Percentiles rank a stretch among this genome's conserved stretches.
Evolutionary conservation across 2,797 vertebrate genomes (phyloP).

Genomic region (Tenualosa ilisha): DNA sequence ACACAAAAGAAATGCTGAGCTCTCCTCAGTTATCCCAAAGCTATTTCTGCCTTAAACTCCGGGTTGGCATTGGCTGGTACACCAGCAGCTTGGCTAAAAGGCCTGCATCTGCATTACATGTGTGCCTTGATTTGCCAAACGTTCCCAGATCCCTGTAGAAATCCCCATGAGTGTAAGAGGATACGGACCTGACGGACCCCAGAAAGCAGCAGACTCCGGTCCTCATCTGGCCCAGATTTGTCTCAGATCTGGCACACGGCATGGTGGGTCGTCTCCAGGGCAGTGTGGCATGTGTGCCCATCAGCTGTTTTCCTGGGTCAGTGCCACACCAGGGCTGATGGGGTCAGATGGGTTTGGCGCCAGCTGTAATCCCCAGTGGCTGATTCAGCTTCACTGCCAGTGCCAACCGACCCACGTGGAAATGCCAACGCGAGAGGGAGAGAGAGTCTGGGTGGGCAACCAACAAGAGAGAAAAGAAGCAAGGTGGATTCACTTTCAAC

Average conservation of each 20-base stretch:
- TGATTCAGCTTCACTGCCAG: not conserved
- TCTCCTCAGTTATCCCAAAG: not conserved
- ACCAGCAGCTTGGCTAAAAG: not conserved
- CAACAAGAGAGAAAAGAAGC: no score
- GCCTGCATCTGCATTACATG: not conserved
- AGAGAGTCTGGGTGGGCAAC: no score
- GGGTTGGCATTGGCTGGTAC: not conserved
- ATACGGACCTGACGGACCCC: not conserved
- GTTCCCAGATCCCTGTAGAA: not conserved
- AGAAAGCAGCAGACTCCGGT: not conserved
- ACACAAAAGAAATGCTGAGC: not conserved
- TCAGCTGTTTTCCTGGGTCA: not conserved
- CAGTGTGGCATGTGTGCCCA: not conserved
- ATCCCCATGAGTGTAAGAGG: not conserved
- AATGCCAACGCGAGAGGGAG: not conserved
- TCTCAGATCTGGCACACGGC: not conserved
- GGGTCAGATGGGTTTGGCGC: constrained; percentile 6
- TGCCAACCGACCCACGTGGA: not conserved
- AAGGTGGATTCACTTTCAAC: no score
- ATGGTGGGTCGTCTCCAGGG: not conserved
- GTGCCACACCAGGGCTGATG: not conserved
- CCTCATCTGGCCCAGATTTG: not conserved
- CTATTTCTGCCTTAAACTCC: not conserved
- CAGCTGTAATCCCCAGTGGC: not conserved
- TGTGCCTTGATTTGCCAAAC: no score